Conservation (phyloP, 2,888 invertebrate species). For the Isoperla grammatica region DNA sequence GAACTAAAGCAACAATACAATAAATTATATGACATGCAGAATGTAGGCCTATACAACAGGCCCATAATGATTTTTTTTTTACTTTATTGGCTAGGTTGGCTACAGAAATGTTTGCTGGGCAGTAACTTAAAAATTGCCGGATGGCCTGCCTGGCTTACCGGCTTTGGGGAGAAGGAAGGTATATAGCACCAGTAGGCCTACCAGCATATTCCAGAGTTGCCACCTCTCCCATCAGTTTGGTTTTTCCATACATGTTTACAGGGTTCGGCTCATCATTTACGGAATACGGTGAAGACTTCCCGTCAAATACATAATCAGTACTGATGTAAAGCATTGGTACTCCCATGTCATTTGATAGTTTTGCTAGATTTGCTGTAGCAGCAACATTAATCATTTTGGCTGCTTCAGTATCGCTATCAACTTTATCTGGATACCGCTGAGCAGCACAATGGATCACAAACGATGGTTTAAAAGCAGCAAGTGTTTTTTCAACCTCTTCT, state of each 20-base stretch:
- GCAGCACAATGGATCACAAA: conserved; percentile 48
- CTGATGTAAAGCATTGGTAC: conserved; percentile 47
- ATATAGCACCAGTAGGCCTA: too few relatives aligned
- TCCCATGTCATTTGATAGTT: conserved; percentile 35
- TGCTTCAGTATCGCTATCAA: conserved; percentile 43
- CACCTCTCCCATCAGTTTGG: conserved; percentile 47
- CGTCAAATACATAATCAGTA: conserved; percentile 53
- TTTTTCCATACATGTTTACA: conserved; percentile 47
- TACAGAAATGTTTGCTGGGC: too few relatives aligned
- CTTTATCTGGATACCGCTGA: conserved; percentile 45
- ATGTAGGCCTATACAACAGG: too few relatives aligned
- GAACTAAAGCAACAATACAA: too few relatives aligned
- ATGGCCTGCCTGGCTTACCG: too few relatives aligned
- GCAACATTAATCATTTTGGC: conserved; percentile 43
- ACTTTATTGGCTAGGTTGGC: too few relatives aligned
- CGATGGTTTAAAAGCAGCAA: conserved; percentile 42
- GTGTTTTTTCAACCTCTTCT: conserved; percentile 37
- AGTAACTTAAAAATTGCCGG: too few relatives aligned
- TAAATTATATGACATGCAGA: too few relatives aligned
- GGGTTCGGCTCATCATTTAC: conserved; percentile 43
- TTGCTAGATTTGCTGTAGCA: conserved; percentile 40
- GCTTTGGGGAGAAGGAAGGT: too few relatives aligned
- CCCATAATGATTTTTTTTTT: too few relatives aligned
- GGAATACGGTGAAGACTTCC: conserved; percentile 45
- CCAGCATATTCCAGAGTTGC: conserved; percentile 36